Conservation (phyloP, 2,888 invertebrate species). For the Xestia sexstrigata region DNA sequence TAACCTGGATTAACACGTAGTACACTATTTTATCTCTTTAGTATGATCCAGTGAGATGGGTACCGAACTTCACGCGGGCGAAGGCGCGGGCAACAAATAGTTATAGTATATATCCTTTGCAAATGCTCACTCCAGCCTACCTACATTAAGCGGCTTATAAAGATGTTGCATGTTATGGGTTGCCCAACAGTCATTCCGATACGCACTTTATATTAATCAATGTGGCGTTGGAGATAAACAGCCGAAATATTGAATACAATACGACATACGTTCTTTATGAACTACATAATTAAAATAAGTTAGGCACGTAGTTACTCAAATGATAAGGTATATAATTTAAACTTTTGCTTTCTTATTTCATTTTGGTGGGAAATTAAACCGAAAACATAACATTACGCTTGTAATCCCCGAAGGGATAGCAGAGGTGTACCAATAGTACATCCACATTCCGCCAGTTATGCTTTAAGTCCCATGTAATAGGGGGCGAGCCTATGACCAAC, state of each 20-base stretch:
- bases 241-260: slow-evolving; percentile 42
- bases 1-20: too few relatives aligned
- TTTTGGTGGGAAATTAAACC: background rate
- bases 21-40: too few relatives aligned
- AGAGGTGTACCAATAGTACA: too few relatives aligned
- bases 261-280: slow-evolving; percentile 30
- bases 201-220: slow-evolving; percentile 69
- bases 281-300: slow-evolving; percentile 25
- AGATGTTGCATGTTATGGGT: slow-evolving; percentile 48
- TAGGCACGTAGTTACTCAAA: background rate
- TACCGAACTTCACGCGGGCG: too few relatives aligned
- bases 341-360: slow-evolving; percentile 13
- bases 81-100: too few relatives aligned
- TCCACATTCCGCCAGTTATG: too few relatives aligned
- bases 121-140: slow-evolving; percentile 12
- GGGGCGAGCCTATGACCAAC: too few relatives aligned
- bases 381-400: background rate
- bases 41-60: too few relatives aligned
- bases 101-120: too few relatives aligned
- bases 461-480: too few relatives aligned
- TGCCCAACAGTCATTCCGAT: slow-evolving; percentile 55
- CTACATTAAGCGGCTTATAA: slow-evolving; percentile 44
- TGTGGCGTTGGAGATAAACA: slow-evolving; percentile 60
- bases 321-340: slow-evolving; percentile 1
- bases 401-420: too few relatives aligned